These are phyloP conservation scores for Porphyrio hochstetteri DNA, from an alignment of 2,113 vertebrate genomes.

Conservation along the genomic window DNA sequence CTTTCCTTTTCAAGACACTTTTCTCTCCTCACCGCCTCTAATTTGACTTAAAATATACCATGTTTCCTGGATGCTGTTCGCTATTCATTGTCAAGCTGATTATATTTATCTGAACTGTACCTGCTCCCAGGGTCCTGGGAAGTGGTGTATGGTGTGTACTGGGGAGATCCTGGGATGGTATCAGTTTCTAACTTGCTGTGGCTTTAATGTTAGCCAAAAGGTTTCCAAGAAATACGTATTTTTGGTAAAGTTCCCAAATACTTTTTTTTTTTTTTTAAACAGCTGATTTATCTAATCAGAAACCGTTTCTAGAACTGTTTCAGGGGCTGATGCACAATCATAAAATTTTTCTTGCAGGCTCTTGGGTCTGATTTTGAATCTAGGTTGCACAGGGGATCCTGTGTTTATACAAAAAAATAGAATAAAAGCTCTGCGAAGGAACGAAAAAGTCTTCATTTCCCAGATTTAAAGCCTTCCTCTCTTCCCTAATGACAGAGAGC, in stretches of 20 bases:
- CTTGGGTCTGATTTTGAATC: neutral
- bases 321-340: neutral
- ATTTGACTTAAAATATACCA: neutral
- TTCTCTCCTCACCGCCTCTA: neutral
- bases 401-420: neutral
- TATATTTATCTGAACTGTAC: neutral
- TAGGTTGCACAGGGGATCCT: neutral
- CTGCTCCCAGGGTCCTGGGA: neutral
- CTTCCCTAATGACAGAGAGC: neutral
- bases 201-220: neutral
- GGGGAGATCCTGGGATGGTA: neutral
- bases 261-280: neutral
- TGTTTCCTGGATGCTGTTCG: neutral
- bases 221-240: neutral
- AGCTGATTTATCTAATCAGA: neutral
- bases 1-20: neutral
- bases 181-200: neutral
- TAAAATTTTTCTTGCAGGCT: neutral
- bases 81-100: neutral
- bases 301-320: neutral
- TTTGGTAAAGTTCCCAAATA: neutral
- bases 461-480: neutral
- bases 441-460: neutral
- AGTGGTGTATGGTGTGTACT: neutral
- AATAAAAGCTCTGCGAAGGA: neutral